These are phyloP conservation scores for Pachycephala philippinensis DNA, from an alignment of 2,113 vertebrate genomes.

Conservation along the genomic window DNA sequence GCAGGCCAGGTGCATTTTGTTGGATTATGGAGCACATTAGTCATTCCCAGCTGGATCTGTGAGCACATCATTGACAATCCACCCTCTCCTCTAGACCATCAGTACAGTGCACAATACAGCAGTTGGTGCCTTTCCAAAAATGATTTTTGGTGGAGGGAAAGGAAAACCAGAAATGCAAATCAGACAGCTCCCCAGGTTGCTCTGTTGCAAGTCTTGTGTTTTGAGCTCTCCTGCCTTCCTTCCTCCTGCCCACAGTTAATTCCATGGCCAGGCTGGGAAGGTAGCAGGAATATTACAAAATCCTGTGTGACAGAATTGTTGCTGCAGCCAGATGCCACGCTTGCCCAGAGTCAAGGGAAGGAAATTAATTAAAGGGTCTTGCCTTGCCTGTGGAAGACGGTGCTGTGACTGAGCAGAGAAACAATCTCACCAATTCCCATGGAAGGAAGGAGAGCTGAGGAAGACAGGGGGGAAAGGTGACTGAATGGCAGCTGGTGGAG, in stretches of 20 bases:
- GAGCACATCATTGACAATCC: background rate
- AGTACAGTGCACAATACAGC: background rate
- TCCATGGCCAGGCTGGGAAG: background rate
- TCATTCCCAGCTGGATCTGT: background rate
- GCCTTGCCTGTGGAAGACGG: background rate
- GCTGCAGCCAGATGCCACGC: background rate
- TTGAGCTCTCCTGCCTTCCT: background rate
- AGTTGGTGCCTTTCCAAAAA: background rate
- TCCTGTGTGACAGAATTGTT: background rate
- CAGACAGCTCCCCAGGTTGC: background rate
- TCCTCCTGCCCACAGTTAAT: background rate
- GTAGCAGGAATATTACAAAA: background rate
- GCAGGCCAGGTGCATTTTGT: background rate
- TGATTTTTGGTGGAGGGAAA: background rate
- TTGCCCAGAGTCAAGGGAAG: background rate
- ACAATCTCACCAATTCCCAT: background rate
- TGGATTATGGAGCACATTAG: background rate
- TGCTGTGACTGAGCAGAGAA: background rate
- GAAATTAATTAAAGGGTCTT: background rate
- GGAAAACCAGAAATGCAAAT: background rate
- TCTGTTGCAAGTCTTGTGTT: background rate
- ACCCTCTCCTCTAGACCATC: background rate
- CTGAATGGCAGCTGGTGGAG: background rate
- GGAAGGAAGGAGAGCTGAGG: background rate
- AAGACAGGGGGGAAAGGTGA: background rate